These are phyloP conservation scores for Scolopax rusticola DNA, from an alignment of 2,797 vertebrate genomes.

Conservation along the genomic window DNA sequence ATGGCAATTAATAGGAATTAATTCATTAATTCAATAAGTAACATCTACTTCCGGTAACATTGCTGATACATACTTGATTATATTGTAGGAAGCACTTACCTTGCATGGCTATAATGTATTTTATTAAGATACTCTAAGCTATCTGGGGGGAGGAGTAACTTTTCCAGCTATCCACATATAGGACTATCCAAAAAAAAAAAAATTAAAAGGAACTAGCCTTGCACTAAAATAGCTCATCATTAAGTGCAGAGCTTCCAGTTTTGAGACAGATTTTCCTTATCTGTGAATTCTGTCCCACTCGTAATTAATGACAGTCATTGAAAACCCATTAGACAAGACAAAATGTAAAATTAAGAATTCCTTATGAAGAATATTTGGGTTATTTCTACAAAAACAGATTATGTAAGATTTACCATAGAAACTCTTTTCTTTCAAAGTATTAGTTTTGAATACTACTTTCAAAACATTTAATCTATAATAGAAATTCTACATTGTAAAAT, in stretches of 20 bases:
- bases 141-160: neutral
- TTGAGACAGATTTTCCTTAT: neutral
- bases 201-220: neutral
- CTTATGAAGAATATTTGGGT: neutral
- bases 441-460: neutral
- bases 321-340: neutral
- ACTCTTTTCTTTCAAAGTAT: neutral
- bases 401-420: neutral
- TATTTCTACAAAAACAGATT: neutral
- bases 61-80: neutral
- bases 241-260: neutral
- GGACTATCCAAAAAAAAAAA: neutral
- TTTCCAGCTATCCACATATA: neutral
- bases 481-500: neutral
- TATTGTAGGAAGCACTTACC: neutral
- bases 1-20: neutral
- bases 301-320: neutral
- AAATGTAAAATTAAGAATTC: neutral
- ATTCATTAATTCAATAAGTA: neutral
- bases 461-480: neutral
- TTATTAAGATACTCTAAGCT: neutral
- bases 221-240: neutral
- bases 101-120: rapidly evolving
- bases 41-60: neutral
- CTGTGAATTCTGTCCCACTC: neutral